Percentiles rank a stretch among this genome's conserved stretches.
Evolutionary conservation across 2,113 vertebrate species (phyloP).

Genomic region (Agelaius phoeniceus): DNA sequence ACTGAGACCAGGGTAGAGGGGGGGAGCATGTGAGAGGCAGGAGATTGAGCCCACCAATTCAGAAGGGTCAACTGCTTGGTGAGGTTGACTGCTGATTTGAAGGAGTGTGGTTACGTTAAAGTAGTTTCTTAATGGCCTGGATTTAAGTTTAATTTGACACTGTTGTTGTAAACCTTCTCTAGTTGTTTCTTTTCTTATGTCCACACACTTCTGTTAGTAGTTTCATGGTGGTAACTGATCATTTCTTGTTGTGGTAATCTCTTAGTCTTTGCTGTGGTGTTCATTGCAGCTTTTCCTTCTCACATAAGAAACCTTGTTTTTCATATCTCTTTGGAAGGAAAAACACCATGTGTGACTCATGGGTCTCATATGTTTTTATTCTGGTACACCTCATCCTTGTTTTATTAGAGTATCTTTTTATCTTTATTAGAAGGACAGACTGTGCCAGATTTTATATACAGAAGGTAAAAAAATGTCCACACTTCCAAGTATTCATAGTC

Average conservation of each 20-base stretch:
- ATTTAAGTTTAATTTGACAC: not conserved
- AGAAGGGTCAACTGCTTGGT: not conserved
- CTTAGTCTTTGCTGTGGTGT: not conserved
- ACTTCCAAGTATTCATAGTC: not conserved
- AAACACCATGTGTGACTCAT: not conserved
- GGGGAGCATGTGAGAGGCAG: not conserved
- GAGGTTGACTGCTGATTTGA: not conserved
- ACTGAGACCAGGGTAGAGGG: not conserved
- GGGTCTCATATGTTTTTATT: not conserved
- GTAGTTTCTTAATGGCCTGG: not conserved
- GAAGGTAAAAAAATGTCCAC: not conserved
- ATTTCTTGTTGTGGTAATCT: not conserved
- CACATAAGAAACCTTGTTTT: not conserved
- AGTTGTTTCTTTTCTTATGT: not conserved
- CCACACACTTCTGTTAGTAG: not conserved
- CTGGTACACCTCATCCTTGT: not conserved
- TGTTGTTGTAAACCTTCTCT: not conserved
- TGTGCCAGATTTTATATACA: not conserved
- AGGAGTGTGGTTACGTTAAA: not conserved
- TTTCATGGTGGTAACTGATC: not conserved
- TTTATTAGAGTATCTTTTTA: not conserved
- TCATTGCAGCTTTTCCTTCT: not conserved
- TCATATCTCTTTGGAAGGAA: not conserved
- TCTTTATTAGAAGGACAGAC: not conserved
- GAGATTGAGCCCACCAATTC: not conserved